Conservation (phyloP, 1,140 invertebrate genomes). For the Procambarus clarkii region DNA sequence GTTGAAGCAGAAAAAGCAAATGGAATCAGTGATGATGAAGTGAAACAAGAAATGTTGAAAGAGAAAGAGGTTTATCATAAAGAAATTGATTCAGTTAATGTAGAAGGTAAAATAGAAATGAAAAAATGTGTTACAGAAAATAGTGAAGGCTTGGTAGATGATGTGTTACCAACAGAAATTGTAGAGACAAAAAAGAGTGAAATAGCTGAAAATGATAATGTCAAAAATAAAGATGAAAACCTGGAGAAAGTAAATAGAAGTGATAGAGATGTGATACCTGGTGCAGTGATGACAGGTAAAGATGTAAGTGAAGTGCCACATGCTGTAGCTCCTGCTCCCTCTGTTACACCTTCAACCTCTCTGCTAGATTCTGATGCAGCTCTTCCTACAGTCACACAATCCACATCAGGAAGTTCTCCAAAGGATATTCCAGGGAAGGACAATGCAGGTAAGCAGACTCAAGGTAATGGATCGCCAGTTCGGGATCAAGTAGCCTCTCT, state of each 20-base stretch:
- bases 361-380: not conserved
- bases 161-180: not conserved
- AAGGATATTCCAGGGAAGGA: not conserved
- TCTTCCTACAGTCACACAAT: not conserved
- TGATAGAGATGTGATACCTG: not conserved
- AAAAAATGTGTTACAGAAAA: not conserved
- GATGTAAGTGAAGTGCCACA: not conserved
- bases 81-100: slow-evolving; percentile 1
- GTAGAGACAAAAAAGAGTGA: slow-evolving; percentile 14
- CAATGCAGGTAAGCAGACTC: slow-evolving; percentile 48
- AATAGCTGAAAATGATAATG: not conserved
- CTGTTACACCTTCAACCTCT: not conserved
- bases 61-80: not conserved
- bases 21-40: slow-evolving; percentile 2
- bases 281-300: not conserved
- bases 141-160: not conserved
- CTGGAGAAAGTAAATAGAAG: not conserved
- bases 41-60: not conserved
- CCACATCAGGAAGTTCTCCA: not conserved
- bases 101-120: not conserved
- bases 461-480: slow-evolving; percentile 46
- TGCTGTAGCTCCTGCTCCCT: not conserved
- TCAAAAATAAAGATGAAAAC: not conserved
- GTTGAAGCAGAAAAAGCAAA: not conserved
- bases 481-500: slow-evolving; percentile 61